Percentiles rank a stretch among this genome's conserved stretches.
These are phyloP conservation scores for Phasianus colchicus DNA, from an alignment of 2,113 vertebrate species.

Conservation along the genomic window DNA sequence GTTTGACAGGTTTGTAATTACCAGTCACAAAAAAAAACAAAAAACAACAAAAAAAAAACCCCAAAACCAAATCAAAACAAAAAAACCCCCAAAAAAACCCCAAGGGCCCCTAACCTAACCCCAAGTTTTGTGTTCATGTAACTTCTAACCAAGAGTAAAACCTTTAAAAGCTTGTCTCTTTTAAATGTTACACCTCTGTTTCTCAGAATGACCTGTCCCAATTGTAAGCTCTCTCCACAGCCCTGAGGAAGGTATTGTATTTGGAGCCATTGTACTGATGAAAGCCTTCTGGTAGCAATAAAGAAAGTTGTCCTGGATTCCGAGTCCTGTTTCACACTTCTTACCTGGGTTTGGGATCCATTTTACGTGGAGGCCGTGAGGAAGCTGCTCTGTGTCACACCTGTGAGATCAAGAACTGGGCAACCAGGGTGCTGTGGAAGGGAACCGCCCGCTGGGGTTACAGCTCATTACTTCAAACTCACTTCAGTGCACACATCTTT, in stretches of 20 bases:
- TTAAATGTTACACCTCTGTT: conserved; percentile 43
- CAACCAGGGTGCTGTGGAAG: not conserved
- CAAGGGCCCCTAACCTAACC: not conserved
- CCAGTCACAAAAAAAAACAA: conserved; percentile 23
- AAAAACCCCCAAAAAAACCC: not conserved
- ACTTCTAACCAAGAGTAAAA: conserved; percentile 45
- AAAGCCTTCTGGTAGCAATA: conserved; percentile 87
- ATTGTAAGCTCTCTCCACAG: conserved; percentile 78
- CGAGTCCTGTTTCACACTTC: not conserved
- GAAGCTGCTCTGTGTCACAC: not conserved
- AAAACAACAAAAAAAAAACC: not conserved
- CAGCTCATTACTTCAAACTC: too few species aligned
- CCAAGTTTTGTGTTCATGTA: conserved; percentile 64
- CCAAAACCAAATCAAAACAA: not conserved
- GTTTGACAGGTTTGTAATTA: not conserved
- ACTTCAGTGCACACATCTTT: too few species aligned
- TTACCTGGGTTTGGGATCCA: accelerated
- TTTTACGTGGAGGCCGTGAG: accelerated
- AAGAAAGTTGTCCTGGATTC: conserved; percentile 82
- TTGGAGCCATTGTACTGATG: conserved; percentile 75
- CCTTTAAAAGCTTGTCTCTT: not conserved
- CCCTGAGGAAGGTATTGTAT: conserved; percentile 77
- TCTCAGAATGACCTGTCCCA: conserved; percentile 59
- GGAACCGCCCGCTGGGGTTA: too few species aligned
- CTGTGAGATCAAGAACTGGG: not conserved